Evolutionary conservation across 2,113 vertebrate species (phyloP).

Genomic region (Cyphomyrus discorhynchus): DNA sequence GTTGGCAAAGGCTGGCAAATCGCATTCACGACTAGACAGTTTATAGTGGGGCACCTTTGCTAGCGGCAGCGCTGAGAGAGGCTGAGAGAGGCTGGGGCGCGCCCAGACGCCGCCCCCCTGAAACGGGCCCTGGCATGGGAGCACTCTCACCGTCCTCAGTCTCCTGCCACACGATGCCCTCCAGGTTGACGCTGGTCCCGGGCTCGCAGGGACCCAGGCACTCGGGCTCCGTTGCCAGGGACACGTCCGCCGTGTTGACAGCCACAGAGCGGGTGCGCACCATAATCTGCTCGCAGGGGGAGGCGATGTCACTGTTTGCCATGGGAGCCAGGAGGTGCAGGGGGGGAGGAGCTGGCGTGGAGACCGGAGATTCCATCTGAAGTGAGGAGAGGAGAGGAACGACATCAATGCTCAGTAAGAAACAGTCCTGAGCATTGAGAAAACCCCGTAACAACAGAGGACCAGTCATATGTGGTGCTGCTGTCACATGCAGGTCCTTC

Average conservation of each 20-base stretch:
- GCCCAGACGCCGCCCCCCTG: background rate
- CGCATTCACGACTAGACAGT: background rate
- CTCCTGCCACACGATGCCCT: conserved; percentile 98
- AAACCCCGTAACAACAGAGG: background rate
- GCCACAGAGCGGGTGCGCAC: conserved; percentile 93
- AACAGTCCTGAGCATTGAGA: conserved; percentile 15
- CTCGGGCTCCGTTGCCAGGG: conserved; percentile 89
- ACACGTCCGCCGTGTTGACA: conserved; percentile 92
- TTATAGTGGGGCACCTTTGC: background rate
- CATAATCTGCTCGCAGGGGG: conserved; percentile 98
- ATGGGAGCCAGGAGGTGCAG: conserved; percentile 78
- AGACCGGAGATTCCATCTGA: conserved; percentile 95
- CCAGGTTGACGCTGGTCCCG: conserved; percentile 94
- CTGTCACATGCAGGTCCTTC: background rate
- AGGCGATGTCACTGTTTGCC: conserved; percentile 63
- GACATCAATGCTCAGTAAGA: conserved; percentile 11
- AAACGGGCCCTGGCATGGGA: background rate
- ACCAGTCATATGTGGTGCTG: background rate
- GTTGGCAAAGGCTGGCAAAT: background rate
- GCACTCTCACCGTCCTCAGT: conserved; percentile 88
- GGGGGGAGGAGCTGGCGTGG: conserved; percentile 83
- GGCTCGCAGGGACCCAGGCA: conserved; percentile 96
- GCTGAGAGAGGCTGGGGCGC: background rate
- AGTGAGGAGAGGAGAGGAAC: conserved; percentile 26
- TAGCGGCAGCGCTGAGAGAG: background rate